Conservation (phyloP, 1,140 invertebrate species). For the Drosophila sproati region DNA sequence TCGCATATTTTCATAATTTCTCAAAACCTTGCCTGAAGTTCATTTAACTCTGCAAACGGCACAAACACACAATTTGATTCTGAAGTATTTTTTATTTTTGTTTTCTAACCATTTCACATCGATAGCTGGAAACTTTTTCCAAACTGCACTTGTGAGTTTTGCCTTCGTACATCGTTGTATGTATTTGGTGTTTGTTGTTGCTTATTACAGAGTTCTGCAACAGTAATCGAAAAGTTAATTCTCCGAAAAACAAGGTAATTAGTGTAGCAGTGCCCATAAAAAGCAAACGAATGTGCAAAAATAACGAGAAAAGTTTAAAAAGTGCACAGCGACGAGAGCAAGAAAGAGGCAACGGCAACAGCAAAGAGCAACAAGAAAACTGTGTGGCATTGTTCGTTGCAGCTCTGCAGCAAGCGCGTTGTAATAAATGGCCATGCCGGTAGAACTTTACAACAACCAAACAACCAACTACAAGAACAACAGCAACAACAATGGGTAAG, state of each 20-base stretch:
- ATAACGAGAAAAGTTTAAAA: slow-evolving; percentile 81
- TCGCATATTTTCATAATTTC: slow-evolving; percentile 69
- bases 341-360: slow-evolving; percentile 48
- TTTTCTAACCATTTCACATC: slow-evolving; percentile 31
- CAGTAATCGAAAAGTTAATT: slow-evolving; percentile 82
- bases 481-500: slow-evolving; percentile 12
- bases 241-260: slow-evolving; percentile 82
- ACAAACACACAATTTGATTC: slow-evolving; percentile 54
- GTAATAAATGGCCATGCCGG: slow-evolving; percentile 66
- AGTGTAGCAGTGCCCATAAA: slow-evolving; percentile 79
- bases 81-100: slow-evolving; percentile 13
- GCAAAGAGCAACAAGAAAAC: slow-evolving; percentile 51
- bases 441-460: slow-evolving; percentile 31
- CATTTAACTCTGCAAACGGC: slow-evolving; percentile 35
- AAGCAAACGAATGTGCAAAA: slow-evolving; percentile 81
- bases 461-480: slow-evolving; percentile 13
- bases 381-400: slow-evolving; percentile 57
- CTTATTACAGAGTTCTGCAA: slow-evolving; percentile 43
- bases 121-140: slow-evolving; percentile 53
- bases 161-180: slow-evolving; percentile 15
- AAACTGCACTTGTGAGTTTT: slow-evolving; percentile 71
- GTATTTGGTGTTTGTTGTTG: slow-evolving; percentile 19
- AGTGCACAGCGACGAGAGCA: slow-evolving; percentile 46
- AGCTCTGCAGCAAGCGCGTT: slow-evolving; percentile 59
- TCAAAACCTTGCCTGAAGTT: slow-evolving; percentile 42